Evolutionary conservation across 2,888 invertebrate genomes (phyloP).

Genomic region (Drosophila tanythrix): DNA sequence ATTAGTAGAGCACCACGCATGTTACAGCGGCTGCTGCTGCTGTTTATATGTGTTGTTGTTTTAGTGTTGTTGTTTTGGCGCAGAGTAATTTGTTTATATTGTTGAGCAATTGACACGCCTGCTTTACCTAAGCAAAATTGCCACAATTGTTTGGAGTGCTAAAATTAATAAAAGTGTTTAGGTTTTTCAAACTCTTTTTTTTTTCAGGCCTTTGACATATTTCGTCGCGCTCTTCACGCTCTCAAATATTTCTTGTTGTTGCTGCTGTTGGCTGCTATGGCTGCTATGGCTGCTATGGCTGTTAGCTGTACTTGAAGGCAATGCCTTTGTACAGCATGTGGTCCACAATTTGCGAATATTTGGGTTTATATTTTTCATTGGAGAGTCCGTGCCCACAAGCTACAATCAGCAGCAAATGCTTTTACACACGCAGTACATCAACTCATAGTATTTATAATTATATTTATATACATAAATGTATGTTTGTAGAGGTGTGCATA

Average conservation of each 20-base stretch:
- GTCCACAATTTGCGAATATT: slow-evolving; percentile 34
- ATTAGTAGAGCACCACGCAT: slow-evolving; percentile 43
- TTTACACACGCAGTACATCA: slow-evolving; percentile 11
- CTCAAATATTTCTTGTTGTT: slow-evolving; percentile 10
- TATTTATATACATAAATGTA: neutral
- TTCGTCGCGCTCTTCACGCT: slow-evolving; percentile 61
- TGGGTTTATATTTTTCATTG: slow-evolving; percentile 1
- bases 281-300: slow-evolving; percentile 6
- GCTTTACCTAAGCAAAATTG: slow-evolving; percentile 70
- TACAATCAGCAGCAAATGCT: slow-evolving; percentile 30
- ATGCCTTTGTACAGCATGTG: slow-evolving; percentile 46
- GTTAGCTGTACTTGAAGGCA: slow-evolving; percentile 50
- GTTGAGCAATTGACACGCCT: slow-evolving; percentile 78
- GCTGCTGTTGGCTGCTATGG: slow-evolving; percentile 17
- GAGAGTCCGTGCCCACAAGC: slow-evolving; percentile 17
- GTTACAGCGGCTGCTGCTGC: slow-evolving; percentile 25
- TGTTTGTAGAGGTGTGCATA: neutral
- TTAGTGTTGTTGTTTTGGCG: slow-evolving; percentile 18
- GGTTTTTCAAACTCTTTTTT: slow-evolving; percentile 45
- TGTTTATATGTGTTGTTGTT: slow-evolving; percentile 2
- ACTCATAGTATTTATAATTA: slow-evolving; percentile 5
- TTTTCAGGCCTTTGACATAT: slow-evolving; percentile 52
- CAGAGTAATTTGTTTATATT: slow-evolving; percentile 74
- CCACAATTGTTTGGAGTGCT: slow-evolving; percentile 76
- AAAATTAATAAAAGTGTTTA: slow-evolving; percentile 72